phyloP scores from a whole-genome alignment of 2,113 vertebrate genomes.

The Oryzias curvinotus region DNA sequence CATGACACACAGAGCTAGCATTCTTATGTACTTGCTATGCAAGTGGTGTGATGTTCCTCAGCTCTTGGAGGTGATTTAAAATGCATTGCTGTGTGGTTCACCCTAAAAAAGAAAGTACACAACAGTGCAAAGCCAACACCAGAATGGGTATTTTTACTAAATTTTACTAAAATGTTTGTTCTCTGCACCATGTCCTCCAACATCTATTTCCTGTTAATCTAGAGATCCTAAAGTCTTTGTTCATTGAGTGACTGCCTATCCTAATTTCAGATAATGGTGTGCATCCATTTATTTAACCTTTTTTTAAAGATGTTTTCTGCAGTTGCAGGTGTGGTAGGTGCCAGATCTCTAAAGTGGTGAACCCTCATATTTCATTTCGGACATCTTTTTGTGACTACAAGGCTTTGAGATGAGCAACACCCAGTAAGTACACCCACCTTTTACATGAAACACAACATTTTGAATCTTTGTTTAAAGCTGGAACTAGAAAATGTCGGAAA shows the following conservation, averaged over 20 bases:
- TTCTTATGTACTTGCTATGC: constrained; percentile 72
- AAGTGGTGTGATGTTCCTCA: constrained; percentile 66
- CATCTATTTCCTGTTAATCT: constrained; percentile 4
- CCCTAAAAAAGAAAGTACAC: constrained; percentile 52
- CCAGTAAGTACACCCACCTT: constrained; percentile 71
- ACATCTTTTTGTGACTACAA: constrained; percentile 50
- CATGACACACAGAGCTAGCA: constrained; percentile 65
- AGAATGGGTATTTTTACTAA: constrained; percentile 14
- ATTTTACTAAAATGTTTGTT: no score
- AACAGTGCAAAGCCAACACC: constrained; percentile 28
- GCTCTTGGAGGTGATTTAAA: constrained; percentile 62
- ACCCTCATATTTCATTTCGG: constrained; percentile 57
- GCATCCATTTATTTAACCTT: constrained; percentile 16
- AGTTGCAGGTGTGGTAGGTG: constrained; percentile 67
- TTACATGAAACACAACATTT: constrained; percentile 37
- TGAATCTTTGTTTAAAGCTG: constrained; percentile 34
- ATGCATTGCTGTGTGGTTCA: constrained; percentile 61
- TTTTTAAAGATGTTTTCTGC: constrained; percentile 11
- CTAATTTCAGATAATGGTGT: constrained; percentile 2
- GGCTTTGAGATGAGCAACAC: constrained; percentile 76
- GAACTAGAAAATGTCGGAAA: constrained; percentile 21
- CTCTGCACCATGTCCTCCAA: neutral
- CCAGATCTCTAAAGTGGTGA: constrained; percentile 58
- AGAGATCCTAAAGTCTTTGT: constrained; percentile 1
- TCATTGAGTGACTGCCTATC: neutral